phyloP scores from a whole-genome alignment of 2,797 vertebrate genomes.

The Trematomus bernacchii region DNA sequence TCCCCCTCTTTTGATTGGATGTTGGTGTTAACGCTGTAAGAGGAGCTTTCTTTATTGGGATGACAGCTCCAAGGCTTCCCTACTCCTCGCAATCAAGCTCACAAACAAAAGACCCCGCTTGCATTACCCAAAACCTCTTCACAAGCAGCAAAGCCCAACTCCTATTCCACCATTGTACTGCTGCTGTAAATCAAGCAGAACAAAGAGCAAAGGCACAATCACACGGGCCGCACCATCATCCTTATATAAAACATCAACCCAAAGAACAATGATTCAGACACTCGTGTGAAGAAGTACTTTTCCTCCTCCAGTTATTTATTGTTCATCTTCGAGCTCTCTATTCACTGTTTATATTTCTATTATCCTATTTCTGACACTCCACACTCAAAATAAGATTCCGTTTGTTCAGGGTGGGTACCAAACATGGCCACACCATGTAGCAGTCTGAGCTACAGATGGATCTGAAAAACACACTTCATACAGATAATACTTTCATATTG shows the following conservation, averaged over 20 bases:
- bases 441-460: background rate
- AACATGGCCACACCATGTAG: conserved; percentile 33
- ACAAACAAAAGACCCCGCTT: conserved; percentile 84
- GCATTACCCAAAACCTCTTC: conserved; percentile 82
- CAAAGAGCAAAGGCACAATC: conserved; percentile 78
- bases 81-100: conserved; percentile 79
- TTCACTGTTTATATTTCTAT: conserved; percentile 68
- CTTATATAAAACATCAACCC: conserved; percentile 75
- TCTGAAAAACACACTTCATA: conserved; percentile 13
- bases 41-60: conserved; percentile 81
- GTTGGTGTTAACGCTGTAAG: conserved; percentile 74
- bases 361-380: conserved; percentile 61
- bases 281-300: conserved; percentile 63
- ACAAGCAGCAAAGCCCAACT: conserved; percentile 79
- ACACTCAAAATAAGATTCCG: conserved; percentile 40
- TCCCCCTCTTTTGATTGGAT: conserved; percentile 76
- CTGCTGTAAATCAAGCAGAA: conserved; percentile 84
- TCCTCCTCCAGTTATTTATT: conserved; percentile 74
- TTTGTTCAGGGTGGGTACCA: conserved; percentile 44
- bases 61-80: conserved; percentile 82
- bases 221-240: conserved; percentile 71
- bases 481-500: conserved; percentile 9
- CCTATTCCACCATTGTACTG: conserved; percentile 80
- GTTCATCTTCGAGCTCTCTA: conserved; percentile 63
- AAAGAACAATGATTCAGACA: conserved; percentile 75